Conservation (phyloP, 2,888 invertebrate species). For the Asteroscopus sphinx region DNA sequence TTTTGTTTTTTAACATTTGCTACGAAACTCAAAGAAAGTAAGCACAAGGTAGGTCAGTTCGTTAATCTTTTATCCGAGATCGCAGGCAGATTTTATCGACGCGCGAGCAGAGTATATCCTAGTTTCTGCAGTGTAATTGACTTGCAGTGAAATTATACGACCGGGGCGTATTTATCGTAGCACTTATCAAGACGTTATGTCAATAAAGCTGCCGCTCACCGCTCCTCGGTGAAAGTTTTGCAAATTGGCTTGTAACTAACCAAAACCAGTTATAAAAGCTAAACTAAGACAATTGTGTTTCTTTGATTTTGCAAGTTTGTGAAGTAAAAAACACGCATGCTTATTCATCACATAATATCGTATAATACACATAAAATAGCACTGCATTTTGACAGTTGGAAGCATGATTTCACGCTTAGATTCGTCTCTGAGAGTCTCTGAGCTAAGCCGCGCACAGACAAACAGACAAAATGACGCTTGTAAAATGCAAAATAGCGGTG, state of each 20-base stretch:
- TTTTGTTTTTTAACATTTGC: no score
- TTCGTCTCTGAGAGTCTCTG: no score
- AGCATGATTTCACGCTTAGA: no score
- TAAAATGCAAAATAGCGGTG: no score
- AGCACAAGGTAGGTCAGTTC: background rate
- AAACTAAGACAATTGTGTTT: conserved; percentile 7
- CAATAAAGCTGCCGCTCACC: conserved; percentile 31
- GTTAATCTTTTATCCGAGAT: conserved; percentile 14
- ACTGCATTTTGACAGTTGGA: no score
- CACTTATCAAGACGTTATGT: conserved; percentile 39
- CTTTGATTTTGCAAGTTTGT: background rate
- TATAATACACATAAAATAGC: no score
- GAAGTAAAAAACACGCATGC: no score
- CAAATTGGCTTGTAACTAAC: conserved; percentile 24
- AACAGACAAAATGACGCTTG: no score
- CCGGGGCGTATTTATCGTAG: conserved; percentile 33
- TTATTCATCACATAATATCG: no score
- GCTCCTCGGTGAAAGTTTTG: conserved; percentile 42
- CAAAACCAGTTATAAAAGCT: conserved; percentile 35
- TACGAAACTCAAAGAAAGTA: background rate
- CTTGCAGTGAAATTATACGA: conserved; percentile 37
- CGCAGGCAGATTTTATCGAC: no score
- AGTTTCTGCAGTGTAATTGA: conserved; percentile 20
- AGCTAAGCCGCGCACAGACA: no score
- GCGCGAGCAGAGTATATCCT: conserved; percentile 19